Evolutionary conservation across 2,888 invertebrate species (phyloP), one percentile per base, ranked within the genome.

Genomic region (Panopea generosa): DNA sequence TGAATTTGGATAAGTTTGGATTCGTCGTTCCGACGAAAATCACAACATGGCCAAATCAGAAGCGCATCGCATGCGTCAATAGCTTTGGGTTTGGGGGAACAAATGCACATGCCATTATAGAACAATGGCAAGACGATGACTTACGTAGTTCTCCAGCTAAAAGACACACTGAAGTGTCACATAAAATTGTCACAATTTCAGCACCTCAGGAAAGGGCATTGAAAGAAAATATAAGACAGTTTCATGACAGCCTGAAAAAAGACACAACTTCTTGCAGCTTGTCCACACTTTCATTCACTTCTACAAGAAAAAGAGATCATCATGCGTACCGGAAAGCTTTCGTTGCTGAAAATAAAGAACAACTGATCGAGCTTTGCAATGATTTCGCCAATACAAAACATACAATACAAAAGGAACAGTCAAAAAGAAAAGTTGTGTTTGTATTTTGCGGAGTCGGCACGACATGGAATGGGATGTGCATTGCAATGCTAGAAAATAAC

Each of bases 401-500:
- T 33, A 33, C 11, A 4, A 33, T 7, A 33, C 4, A 33, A 33
- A 4, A 4, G 11, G 11, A 33, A 11, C 4, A 33, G 6, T 11
- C 4, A 11, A 24, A 49, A n/a, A 49, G 49, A 16, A 57, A 74
- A n/a, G 33, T 80, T 16, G 66, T 85, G 22, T 87, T 85, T 65
- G 83, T 86, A 1, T 87, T 83, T 66, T 76, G 84, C 70, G 87
- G 86, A 0, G 82, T 85, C 61, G 85, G 86, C 0, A 85, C 84
- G 0, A 50, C 65, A 2, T 86, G 84, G 85, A 29, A 49, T 27
- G 84, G 83, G 22, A 86, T 86, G 85, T 78, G 85, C 20, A 47
- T n/a, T 14, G 63, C 69, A 7, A 45, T 85, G 9, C 62, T 84
- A 56, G 40, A 59, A 33, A 38, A 22, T 11, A n/a, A 20, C 1